phyloP scores from a whole-genome alignment of 2,888 invertebrate species.

The Rhodophaea formosa region DNA sequence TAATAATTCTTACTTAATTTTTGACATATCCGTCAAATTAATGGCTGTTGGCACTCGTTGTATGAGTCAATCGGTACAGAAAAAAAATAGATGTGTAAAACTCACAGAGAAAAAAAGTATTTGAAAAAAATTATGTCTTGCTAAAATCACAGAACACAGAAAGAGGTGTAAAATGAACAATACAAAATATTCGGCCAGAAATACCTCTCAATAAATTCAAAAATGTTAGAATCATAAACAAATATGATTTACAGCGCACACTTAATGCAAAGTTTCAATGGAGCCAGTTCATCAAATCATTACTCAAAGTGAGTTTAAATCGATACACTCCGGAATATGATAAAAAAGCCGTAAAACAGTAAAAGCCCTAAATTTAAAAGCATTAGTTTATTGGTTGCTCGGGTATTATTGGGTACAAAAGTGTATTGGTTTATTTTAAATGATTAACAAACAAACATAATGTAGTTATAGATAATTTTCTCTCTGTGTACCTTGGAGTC shows the following conservation, averaged over 20 bases:
- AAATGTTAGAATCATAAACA: conserved; percentile 13
- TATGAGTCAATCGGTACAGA: too few relatives aligned
- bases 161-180: neutral
- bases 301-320: conserved; percentile 49
- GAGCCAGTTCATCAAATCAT: conserved; percentile 52
- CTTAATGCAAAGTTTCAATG: conserved; percentile 35
- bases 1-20: too few relatives aligned
- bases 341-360: conserved; percentile 70
- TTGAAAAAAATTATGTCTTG: too few relatives aligned
- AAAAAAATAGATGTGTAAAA: too few relatives aligned
- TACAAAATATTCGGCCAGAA: neutral
- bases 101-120: too few relatives aligned
- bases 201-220: conserved; percentile 1
- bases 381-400: conserved; percentile 72
- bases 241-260: conserved; percentile 41
- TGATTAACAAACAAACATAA: too few relatives aligned
- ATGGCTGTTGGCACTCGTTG: too few relatives aligned
- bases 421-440: too few relatives aligned
- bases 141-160: too few relatives aligned
- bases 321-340: conserved; percentile 61
- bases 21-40: too few relatives aligned
- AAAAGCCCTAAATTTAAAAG: conserved; percentile 64
- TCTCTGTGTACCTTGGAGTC: too few relatives aligned
- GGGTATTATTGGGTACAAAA: conserved; percentile 42
- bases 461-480: too few relatives aligned